These are phyloP conservation scores for Tachysurus fulvidraco DNA, from an alignment of 2,113 vertebrate species.

Conservation along the genomic window DNA sequence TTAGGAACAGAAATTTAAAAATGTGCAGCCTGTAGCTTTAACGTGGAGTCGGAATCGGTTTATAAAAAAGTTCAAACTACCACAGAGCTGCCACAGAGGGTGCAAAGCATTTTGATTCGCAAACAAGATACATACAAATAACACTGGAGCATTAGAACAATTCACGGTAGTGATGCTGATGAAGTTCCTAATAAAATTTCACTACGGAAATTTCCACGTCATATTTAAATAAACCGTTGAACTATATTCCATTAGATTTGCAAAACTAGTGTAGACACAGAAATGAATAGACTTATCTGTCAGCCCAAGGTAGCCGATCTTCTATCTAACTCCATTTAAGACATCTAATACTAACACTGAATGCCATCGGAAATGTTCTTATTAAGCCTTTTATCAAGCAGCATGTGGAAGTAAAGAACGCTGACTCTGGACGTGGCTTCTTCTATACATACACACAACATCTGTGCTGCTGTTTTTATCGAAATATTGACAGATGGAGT, in stretches of 20 bases:
- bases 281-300: not conserved
- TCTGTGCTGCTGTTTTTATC: not conserved
- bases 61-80: not conserved
- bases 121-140: not conserved
- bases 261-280: not conserved
- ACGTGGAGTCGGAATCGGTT: not conserved
- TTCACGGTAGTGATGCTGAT: not conserved
- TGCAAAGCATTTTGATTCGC: not conserved
- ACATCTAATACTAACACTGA: not conserved
- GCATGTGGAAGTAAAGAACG: not conserved
- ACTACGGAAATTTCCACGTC: not conserved
- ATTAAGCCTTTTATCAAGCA: not conserved
- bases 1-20: not conserved
- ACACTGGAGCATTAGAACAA: not conserved
- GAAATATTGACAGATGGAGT: not conserved
- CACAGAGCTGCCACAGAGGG: not conserved
- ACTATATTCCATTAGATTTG: not conserved
- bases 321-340: not conserved
- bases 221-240: not conserved
- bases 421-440: not conserved
- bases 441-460: not conserved
- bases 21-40: not conserved
- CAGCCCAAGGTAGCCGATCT: not conserved
- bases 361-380: not conserved
- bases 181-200: not conserved